Evolutionary conservation across 2,797 vertebrate species (phyloP).

Genomic region (Potorous gilbertii): DNA sequence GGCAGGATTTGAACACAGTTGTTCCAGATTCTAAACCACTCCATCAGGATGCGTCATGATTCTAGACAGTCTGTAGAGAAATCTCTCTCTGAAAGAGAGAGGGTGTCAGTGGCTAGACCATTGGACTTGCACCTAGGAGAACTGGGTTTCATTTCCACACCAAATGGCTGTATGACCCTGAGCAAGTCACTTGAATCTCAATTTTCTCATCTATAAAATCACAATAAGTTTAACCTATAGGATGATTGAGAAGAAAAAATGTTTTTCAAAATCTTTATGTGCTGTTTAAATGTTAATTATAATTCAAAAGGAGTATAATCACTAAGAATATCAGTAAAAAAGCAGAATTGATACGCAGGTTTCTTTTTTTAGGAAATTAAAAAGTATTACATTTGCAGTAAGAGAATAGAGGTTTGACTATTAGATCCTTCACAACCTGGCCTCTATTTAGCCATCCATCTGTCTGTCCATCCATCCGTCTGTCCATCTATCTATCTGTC

Average conservation of each 20-base stretch:
- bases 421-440: neutral
- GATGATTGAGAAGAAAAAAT: neutral
- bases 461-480: too few relatives aligned
- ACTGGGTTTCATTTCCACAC: neutral
- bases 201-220: neutral
- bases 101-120: neutral
- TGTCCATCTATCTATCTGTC: too few relatives aligned
- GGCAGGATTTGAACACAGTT: neutral
- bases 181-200: neutral
- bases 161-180: neutral
- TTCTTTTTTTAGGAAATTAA: neutral
- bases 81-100: neutral
- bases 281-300: neutral
- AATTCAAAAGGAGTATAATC: neutral
- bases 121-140: neutral
- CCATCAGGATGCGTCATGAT: neutral
- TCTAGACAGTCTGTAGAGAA: neutral
- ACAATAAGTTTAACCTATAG: neutral
- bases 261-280: neutral
- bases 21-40: neutral
- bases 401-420: neutral
- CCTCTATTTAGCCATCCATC: neutral
- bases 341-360: neutral
- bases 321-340: neutral
- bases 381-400: neutral